A percentile compares a stretch with the other conserved stretches of the same genome.
Conservation (phyloP, 2,113 vertebrate genomes). For the Takifugu flavidus region DNA sequence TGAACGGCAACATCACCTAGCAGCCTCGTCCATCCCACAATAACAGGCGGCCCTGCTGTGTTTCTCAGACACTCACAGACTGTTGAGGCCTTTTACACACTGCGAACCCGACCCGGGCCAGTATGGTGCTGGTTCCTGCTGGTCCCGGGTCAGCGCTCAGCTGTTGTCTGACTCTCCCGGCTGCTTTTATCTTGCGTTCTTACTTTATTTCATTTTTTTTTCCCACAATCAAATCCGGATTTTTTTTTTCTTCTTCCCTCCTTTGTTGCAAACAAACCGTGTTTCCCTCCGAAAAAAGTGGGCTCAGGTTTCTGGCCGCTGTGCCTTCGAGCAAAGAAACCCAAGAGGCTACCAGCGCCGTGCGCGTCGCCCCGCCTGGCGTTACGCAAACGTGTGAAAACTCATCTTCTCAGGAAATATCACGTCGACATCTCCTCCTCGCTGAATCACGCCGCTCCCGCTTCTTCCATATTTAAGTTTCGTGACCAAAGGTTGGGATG, state of each 20-base stretch:
- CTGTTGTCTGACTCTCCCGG: slow-evolving; percentile 1
- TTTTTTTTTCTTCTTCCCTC: neutral
- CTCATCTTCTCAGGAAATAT: slow-evolving; percentile 20
- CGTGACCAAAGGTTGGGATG: neutral
- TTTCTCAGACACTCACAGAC: slow-evolving; percentile 56
- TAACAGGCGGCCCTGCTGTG: slow-evolving; percentile 54
- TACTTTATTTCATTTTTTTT: neutral
- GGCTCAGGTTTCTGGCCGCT: neutral
- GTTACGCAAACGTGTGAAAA: slow-evolving; percentile 12
- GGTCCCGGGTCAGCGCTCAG: slow-evolving; percentile 6
- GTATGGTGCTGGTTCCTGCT: slow-evolving; percentile 55
- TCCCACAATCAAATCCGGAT: neutral
- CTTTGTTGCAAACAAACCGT: neutral
- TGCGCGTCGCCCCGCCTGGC: neutral
- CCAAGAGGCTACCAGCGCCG: neutral
- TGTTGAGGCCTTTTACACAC: slow-evolving; percentile 25
- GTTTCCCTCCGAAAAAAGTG: neutral
- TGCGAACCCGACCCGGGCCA: slow-evolving; percentile 33
- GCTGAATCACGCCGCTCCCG: slow-evolving; percentile 22
- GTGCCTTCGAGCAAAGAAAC: slow-evolving; percentile 5
- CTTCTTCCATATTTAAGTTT: neutral
- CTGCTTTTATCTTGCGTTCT: neutral
- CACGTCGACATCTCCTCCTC: slow-evolving; percentile 3
- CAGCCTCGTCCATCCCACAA: slow-evolving; percentile 17
- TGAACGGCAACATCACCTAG: slow-evolving; percentile 1